Conservation (phyloP, 2,113 vertebrate species). For the Saguinus imperator region DNA sequence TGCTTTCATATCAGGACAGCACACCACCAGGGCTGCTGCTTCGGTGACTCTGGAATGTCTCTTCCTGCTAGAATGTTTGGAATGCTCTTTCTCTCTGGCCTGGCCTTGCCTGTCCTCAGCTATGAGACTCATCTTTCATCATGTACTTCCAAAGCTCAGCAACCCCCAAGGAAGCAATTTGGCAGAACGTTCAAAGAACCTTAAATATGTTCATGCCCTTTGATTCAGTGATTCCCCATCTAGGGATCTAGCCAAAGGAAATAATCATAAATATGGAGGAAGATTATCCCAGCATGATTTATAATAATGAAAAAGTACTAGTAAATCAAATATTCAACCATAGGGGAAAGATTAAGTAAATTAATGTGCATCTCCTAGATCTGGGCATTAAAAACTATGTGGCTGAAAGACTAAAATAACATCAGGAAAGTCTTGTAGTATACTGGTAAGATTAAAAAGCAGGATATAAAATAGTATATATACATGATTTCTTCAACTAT, state of each 20-base stretch:
- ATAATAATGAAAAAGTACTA: constrained; percentile 51
- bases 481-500: constrained; percentile 36
- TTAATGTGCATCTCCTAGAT: constrained; percentile 48
- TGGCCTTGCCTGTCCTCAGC: constrained; percentile 72
- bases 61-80: constrained; percentile 78
- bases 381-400: neutral
- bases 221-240: constrained; percentile 68
- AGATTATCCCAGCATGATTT: constrained; percentile 61
- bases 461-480: neutral
- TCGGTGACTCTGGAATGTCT: constrained; percentile 72
- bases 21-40: constrained; percentile 60
- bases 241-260: constrained; percentile 71
- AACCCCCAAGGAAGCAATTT: constrained; percentile 77
- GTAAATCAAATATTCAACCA: constrained; percentile 65
- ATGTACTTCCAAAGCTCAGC: constrained; percentile 76
- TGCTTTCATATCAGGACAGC: constrained; percentile 61
- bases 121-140: constrained; percentile 78
- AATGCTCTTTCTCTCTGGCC: constrained; percentile 78
- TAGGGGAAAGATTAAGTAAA: constrained; percentile 71
- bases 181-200: constrained; percentile 78
- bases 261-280: constrained; percentile 71
- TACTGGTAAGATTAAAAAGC: constrained; percentile 52
- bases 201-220: constrained; percentile 68
- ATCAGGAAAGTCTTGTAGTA: constrained; percentile 49
- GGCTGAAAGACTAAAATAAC: constrained; percentile 10